These are phyloP conservation scores for Pelecanoides urinatrix DNA, from an alignment of 2,113 vertebrate species.

Conservation along the genomic window DNA sequence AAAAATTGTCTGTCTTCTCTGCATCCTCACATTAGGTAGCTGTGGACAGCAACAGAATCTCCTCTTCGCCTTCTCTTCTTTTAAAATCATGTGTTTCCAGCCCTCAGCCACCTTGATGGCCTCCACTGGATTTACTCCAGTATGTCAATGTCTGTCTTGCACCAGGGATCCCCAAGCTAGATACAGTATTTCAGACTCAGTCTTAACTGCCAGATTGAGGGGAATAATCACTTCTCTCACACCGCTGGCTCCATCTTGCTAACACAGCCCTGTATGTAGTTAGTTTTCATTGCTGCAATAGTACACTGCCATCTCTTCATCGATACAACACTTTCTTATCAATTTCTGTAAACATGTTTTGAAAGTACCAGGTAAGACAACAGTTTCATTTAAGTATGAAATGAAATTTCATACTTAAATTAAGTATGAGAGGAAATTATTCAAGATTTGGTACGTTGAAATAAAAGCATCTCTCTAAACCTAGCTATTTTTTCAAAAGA, in stretches of 20 bases:
- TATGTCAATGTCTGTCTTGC: neutral
- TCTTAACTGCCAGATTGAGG: neutral
- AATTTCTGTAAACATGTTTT: neutral
- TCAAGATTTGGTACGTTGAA: neutral
- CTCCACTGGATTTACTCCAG: neutral
- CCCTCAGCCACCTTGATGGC: neutral
- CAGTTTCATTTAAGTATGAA: neutral
- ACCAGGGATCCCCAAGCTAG: neutral
- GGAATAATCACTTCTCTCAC: neutral
- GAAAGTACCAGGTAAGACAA: neutral
- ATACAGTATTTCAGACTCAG: neutral
- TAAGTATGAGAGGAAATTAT: neutral
- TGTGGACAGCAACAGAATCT: neutral
- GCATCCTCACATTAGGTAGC: neutral
- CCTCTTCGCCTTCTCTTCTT: neutral
- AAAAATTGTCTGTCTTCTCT: neutral
- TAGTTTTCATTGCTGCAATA: neutral
- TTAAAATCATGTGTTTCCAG: neutral
- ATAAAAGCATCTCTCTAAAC: neutral
- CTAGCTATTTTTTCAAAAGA: neutral
- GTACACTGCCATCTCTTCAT: neutral
- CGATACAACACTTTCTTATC: neutral
- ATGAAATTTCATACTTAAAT: too few species aligned
- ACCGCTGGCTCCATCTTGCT: neutral
- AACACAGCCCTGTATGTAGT: neutral